Evolutionary conservation across 2,113 vertebrate species (phyloP).

Genomic region (Dipodomys stephensi): DNA sequence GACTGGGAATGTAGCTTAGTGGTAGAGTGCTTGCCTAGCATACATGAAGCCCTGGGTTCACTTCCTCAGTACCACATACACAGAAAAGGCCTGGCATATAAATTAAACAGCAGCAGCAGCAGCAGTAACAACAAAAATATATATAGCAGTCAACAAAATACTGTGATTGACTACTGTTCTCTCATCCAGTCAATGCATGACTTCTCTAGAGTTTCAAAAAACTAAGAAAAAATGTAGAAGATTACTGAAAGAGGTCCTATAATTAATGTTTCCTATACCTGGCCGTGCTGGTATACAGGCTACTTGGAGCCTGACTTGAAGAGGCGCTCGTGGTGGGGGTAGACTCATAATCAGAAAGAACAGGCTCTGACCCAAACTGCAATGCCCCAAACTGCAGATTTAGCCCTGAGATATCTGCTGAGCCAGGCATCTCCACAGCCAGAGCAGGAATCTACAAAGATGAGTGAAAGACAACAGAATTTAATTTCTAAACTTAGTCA

Average conservation of each 20-base stretch:
- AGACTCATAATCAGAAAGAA: constrained; percentile 93
- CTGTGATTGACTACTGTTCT: not conserved
- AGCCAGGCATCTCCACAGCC: constrained; percentile 98
- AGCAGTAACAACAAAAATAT: too few species aligned
- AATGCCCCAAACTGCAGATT: constrained; percentile 98
- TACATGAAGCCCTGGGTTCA: too few species aligned
- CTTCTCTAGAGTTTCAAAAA: constrained; percentile 23
- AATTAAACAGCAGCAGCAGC: too few species aligned
- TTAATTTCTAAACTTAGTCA: not conserved
- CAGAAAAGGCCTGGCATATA: too few species aligned
- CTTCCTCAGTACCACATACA: too few species aligned
- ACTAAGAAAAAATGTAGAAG: not conserved
- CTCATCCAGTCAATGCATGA: not conserved
- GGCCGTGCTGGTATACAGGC: constrained; percentile 94
- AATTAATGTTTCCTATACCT: constrained; percentile 86
- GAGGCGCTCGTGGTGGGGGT: constrained; percentile 89
- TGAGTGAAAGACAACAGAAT: not conserved
- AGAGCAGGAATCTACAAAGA: constrained; percentile 93
- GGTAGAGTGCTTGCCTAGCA: too few species aligned
- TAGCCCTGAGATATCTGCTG: constrained; percentile 95
- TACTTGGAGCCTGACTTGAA: constrained; percentile 90
- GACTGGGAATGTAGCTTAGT: too few species aligned
- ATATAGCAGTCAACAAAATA: constrained; percentile 10
- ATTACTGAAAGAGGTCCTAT: not conserved
- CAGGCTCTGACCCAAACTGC: constrained; percentile 98